phyloP scores from a whole-genome alignment of 2,113 vertebrate genomes.

The Lanius ludovicianus region DNA sequence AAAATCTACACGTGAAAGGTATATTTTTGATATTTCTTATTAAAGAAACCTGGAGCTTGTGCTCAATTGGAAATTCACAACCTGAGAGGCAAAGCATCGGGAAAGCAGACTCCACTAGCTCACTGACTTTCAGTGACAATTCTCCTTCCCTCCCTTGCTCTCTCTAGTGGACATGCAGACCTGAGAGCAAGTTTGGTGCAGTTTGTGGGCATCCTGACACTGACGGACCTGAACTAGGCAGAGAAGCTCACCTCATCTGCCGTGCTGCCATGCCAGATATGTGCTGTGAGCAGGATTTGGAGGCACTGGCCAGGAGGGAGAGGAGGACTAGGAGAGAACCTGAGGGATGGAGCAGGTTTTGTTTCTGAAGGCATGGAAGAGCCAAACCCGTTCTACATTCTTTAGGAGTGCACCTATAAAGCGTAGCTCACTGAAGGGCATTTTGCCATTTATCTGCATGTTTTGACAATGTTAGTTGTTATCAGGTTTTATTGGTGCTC shows the following conservation, averaged over 20 bases:
- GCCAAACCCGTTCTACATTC: not conserved
- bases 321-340: not conserved
- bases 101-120: not conserved
- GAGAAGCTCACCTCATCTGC: not conserved
- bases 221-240: accelerated
- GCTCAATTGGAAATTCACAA: accelerated
- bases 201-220: not conserved
- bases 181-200: accelerated
- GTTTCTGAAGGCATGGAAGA: not conserved
- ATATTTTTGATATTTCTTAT: not conserved
- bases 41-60: not conserved
- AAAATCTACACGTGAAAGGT: not conserved
- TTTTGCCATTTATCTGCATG: not conserved
- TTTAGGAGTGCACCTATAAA: not conserved
- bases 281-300: not conserved
- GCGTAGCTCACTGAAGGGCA: not conserved
- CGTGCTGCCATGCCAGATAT: accelerated
- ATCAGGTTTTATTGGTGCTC: not conserved
- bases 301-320: accelerated
- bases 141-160: not conserved
- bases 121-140: not conserved
- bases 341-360: not conserved
- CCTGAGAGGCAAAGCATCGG: accelerated
- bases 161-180: accelerated
- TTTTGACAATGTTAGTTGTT: conserved; percentile 33